phyloP scores from a whole-genome alignment of 2,888 invertebrate genomes.

The Euproctis similis region DNA sequence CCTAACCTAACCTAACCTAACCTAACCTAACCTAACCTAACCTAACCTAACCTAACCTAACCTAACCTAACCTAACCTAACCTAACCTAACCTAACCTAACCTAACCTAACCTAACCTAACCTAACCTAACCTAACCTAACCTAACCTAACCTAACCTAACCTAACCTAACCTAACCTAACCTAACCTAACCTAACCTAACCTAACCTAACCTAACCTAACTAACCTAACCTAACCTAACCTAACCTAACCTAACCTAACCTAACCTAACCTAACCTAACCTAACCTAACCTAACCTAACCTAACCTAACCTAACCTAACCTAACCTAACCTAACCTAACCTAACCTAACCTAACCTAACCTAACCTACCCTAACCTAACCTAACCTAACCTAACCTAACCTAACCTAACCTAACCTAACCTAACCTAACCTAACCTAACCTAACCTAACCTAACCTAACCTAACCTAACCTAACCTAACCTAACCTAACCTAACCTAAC shows the following conservation, averaged over 20 bases:
- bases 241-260: conserved; percentile 18
- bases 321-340: conserved; percentile 14
- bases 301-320: conserved; percentile 21
- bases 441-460: conserved; percentile 8
- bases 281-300: conserved; percentile 22
- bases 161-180: conserved; percentile 13
- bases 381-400: conserved; percentile 14
- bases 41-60: conserved; percentile 10
- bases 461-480: conserved; percentile 11
- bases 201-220: conserved; percentile 14
- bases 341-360: conserved; percentile 15
- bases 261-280: conserved; percentile 21
- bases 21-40: conserved; percentile 5
- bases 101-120: conserved; percentile 10
- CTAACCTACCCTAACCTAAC: conserved; percentile 18
- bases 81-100: conserved; percentile 15
- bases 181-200: conserved; percentile 14
- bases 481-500: conserved; percentile 12
- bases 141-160: conserved; percentile 4
- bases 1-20: conserved; percentile 7
- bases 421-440: conserved; percentile 6
- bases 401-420: conserved; percentile 12
- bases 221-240: conserved; percentile 13
- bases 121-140: conserved; percentile 10
- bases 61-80: conserved; percentile 11